Evolutionary conservation across 2,888 invertebrate species (phyloP), one percentile per base, ranked within the genome.

Genomic region (Muschampia plurimacula): DNA sequence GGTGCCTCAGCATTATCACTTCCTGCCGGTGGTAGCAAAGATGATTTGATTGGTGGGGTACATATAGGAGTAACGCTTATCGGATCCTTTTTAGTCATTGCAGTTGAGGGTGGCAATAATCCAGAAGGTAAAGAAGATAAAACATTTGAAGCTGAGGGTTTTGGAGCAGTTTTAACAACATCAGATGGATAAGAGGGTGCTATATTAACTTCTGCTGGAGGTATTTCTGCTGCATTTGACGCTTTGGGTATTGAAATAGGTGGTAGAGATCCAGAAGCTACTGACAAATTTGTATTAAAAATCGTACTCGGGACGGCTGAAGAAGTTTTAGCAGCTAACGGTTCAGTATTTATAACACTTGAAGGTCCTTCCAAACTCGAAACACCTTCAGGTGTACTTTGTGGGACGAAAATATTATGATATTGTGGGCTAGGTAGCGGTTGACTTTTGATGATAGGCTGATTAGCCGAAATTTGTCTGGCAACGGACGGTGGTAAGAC

Each of bases 401-500:
- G 77, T 41, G 91, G 92, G 32, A 89, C 80, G 71, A 93, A 91
- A 75, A 92, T 89, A 74, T 90, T 89, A 2, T 84, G 84, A 36
- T 81, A 76, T 8, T 78, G 77, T 1, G 79, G 73, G 9, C 44
- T 63, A 46, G 74, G 22, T 52, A 81, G 74, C 2, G 80, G 74
- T 75, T 86, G 86, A 6, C 81, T 80, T 82, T 89, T 92, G 0
- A 90, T 84, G 1, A 88, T 76, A 1, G 90, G 88, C 71, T 92
- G 89, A 73, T 88, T 89, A 0, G 87, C 84, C 0, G 87, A 82
- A 74, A 93, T 87, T 15, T 91, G 86, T 67, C 93, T 88, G 28
- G 93, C 93, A 0, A 93, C 89, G 0, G 94, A 93, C 0, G 93
- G 93, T 7, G 94, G 93, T 76, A 94, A 77, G 2, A 93, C 80